Evolutionary conservation across 1,140 invertebrate genomes (phyloP), one percentile per base, ranked within the genome.

Genomic region (Lasaia peninsularis): DNA sequence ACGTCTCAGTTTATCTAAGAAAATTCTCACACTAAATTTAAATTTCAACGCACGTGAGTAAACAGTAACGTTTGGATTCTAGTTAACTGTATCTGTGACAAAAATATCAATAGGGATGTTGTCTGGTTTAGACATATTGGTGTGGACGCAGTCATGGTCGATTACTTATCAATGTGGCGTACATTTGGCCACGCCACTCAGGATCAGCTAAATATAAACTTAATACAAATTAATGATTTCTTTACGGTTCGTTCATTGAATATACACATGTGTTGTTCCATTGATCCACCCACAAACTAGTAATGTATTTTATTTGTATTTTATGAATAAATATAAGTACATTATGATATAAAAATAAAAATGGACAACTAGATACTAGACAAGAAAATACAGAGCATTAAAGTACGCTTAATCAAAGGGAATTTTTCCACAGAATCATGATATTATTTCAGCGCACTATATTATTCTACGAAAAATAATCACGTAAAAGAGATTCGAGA

Each of bases 121-220:
- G 59, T 72, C 62, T 66, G 67, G 58, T 52, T 56, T 65, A 63
- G 67, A n/a, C n/a, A n/a, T n/a, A n/a, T n/a, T n/a, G n/a, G n/a
- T n/a, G n/a, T n/a, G n/a, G n/a, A 68, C 63, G 64, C 65, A 80
- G 83, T 86, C 80, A 85, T 74, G 77, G 73, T 70, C 81, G 82
- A 86, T 86, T 77, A 71, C 59, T 66, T 67, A 71, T 81, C 85
- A 82, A 84, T 79, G 84, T 78, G 63, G 71, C 81, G 75, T 84
- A 71, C 79, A 76, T 78, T 80, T 81, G 75, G 76, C 80, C 69
- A 73, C 70, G 80, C 71, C 76, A 73, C 75, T 73, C 73, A 56
- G 40, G 18, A 44, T 44, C 14, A 20, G 40, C 58, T 65, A 54
- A 52, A 56, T 44, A 58, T 49, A 66, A 51, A 65, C 74, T 75